Evolutionary conservation across 2,888 invertebrate genomes (phyloP), one percentile per base, ranked within the genome.

Genomic region (Dendrolimus pini): DNA sequence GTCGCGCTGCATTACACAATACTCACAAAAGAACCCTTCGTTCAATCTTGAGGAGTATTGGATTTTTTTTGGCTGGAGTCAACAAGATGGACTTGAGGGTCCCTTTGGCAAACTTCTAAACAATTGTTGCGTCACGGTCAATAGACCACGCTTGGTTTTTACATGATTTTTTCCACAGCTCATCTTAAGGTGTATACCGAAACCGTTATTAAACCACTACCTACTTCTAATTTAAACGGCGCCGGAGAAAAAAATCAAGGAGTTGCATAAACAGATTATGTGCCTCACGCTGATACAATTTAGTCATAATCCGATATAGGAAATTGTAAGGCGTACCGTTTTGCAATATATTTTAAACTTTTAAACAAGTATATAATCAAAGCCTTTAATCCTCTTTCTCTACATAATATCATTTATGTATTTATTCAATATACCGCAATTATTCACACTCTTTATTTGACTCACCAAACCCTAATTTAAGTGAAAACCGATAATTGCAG

Each of bases 41-140:
- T 84, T 85, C 85, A 87, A 30, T 74, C 82, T 87, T 83, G 84
- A 82, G 81, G 80, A 73, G 77, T 78, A 30, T 80, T 78, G 71
- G 62, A 77, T 82, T 87, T 87, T 88, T 87, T 81, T 3, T 30
- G 3, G 6, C 30, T 69, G 84, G 76, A 87, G 89, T 90, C 89
- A 90, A 89, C 87, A 85, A 89, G 88, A 82, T 82, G 82, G 85
- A 83, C 83, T 85, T 72, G 79, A 81, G 85, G 80, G 80, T 77
- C 80, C 81, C 56, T 57, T 81, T 80, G 78, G 80, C 81, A 84
- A 87, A 86, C 84, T 85, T 81, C 82, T 85, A 88, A 89, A 89
- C 89, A 90, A 88, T 90, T 78, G 83, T 89, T 89, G 83, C 89
- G 85, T 89, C 88, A 89, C 77, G 87, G 88, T 88, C 88, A 89